These are phyloP conservation scores for Argyrosomus japonicus DNA, from an alignment of 2,113 vertebrate species.

Conservation along the genomic window DNA sequence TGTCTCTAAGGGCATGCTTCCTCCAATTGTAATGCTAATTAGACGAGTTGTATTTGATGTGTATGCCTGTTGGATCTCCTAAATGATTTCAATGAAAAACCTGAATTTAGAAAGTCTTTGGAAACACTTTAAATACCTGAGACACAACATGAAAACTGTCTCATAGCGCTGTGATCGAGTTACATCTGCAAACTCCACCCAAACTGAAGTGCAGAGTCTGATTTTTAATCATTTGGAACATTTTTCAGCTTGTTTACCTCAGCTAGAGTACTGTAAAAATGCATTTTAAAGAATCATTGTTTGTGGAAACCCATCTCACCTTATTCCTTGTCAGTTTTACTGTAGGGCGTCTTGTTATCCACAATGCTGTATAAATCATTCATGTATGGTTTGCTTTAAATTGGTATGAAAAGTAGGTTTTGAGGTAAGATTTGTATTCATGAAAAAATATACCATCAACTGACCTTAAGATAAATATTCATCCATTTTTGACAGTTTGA, in stretches of 20 bases:
- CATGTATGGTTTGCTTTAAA: conserved; percentile 1
- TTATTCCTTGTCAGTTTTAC: background rate
- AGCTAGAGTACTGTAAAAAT: background rate
- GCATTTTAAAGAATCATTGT: background rate
- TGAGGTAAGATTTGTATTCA: conserved; percentile 13
- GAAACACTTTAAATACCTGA: background rate
- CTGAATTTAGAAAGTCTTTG: background rate
- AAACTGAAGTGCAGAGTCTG: conserved; percentile 1
- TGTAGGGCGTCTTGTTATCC: background rate
- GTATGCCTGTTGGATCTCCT: background rate
- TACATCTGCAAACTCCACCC: background rate
- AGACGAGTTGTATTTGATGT: conserved; percentile 10
- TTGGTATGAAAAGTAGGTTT: conserved; percentile 8
- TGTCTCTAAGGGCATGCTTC: background rate
- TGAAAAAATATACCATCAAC: conserved; percentile 12
- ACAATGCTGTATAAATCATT: conserved; percentile 7
- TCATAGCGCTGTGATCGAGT: conserved; percentile 12
- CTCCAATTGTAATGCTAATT: background rate
- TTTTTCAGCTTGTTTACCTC: background rate
- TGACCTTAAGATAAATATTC: conserved; percentile 30
- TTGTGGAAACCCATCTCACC: background rate
- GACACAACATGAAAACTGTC: background rate
- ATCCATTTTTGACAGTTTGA: conserved; percentile 11
- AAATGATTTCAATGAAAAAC: conserved; percentile 1
- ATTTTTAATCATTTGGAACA: background rate